Conservation (phyloP, 2,797 vertebrate species). For the Echeneis naucrates region DNA sequence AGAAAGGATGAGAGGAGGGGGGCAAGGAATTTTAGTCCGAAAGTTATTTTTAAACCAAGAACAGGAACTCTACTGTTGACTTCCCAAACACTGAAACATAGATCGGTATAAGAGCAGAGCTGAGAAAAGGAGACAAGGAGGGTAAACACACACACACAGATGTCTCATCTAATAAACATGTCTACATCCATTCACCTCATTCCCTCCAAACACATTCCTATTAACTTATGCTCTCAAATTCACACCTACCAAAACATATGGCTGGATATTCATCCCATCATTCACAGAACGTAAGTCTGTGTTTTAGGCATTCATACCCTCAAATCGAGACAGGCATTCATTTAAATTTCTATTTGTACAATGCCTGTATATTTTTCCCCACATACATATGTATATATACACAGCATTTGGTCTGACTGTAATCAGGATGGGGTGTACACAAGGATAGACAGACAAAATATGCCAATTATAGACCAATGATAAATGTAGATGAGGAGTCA, state of each 20-base stretch:
- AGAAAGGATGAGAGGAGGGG: conserved; percentile 60
- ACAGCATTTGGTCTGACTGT: conserved; percentile 48
- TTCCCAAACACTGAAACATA: conserved; percentile 75
- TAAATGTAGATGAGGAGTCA: background rate
- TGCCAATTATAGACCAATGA: conserved; percentile 57
- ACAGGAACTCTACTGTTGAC: conserved; percentile 84
- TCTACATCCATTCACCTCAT: conserved; percentile 11
- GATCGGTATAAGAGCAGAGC: conserved; percentile 45
- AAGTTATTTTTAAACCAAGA: conserved; percentile 84
- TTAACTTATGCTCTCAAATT: conserved; percentile 22
- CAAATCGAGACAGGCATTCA: conserved; percentile 26
- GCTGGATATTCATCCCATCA: conserved; percentile 13
- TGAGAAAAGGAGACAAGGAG: conserved; percentile 32
- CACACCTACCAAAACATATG: conserved; percentile 4
- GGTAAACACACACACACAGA: conserved; percentile 28
- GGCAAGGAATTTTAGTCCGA: conserved; percentile 72
- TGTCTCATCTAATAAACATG: conserved; percentile 22
- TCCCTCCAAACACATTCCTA: conserved; percentile 23
- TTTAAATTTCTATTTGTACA: conserved; percentile 40
- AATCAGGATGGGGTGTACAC: conserved; percentile 49
- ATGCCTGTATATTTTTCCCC: conserved; percentile 14
- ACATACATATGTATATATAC: conserved; percentile 25
- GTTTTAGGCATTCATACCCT: conserved; percentile 14
- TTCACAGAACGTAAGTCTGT: conserved; percentile 7
- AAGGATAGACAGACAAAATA: conserved; percentile 20